These are phyloP conservation scores for Drosophila buzzatii DNA, from an alignment of 2,888 invertebrate genomes.

Conservation along the genomic window DNA sequence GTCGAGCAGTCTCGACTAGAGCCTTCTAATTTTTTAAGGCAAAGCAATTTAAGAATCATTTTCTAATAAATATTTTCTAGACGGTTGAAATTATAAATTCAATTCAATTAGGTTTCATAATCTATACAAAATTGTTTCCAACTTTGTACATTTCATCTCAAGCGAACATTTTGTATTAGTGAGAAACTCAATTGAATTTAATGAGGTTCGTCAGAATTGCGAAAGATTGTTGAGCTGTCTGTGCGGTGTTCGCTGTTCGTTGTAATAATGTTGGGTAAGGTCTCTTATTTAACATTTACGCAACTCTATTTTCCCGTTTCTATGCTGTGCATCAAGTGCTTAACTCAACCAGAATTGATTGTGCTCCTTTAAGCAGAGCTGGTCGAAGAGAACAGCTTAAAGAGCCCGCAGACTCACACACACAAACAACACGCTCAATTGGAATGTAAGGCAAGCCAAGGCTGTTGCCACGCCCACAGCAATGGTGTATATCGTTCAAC, in stretches of 20 bases:
- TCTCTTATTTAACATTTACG: constrained; percentile 42
- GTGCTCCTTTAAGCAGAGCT: constrained; percentile 45
- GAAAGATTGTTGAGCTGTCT: not conserved
- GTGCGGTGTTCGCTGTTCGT: not conserved
- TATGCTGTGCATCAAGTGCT: constrained; percentile 35
- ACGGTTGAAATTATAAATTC: not conserved
- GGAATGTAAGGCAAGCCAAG: constrained; percentile 46
- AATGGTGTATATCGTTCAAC: constrained; percentile 28
- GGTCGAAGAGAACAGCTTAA: constrained; percentile 5
- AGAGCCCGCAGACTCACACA: constrained; percentile 22
- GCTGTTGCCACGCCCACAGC: constrained; percentile 46
- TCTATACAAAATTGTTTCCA: not conserved
- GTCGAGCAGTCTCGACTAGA: too few relatives aligned
- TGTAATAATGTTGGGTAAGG: constrained; percentile 28
- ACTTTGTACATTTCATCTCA: not conserved
- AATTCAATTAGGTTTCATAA: not conserved
- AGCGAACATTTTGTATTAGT: not conserved
- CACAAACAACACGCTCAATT: constrained; percentile 43
- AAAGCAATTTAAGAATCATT: not conserved
- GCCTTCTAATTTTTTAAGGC: too few relatives aligned
- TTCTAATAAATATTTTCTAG: not conserved
- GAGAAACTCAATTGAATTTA: not conserved
- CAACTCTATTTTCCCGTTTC: constrained; percentile 15
- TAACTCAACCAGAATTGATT: constrained; percentile 64
- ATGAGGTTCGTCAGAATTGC: not conserved